Percentiles rank a stretch among this genome's conserved stretches.
phyloP scores from a whole-genome alignment of 2,113 vertebrate genomes.

The Hystrix brachyura region DNA sequence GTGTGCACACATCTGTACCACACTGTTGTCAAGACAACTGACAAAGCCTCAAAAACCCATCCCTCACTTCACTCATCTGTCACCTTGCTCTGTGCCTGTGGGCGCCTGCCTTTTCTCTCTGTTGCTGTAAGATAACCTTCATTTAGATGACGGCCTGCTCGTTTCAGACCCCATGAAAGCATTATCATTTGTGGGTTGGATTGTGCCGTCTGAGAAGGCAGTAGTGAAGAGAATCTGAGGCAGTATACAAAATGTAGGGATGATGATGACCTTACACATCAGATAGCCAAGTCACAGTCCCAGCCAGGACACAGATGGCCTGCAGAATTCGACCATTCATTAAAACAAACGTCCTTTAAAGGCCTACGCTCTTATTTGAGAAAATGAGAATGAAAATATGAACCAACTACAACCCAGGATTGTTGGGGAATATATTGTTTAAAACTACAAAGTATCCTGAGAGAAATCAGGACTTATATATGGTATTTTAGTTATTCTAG shows the following conservation, averaged over 20 bases:
- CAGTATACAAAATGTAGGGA: not conserved
- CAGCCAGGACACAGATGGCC: not conserved
- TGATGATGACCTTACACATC: not conserved
- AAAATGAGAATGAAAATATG: not conserved
- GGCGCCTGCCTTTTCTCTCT: constrained; percentile 15
- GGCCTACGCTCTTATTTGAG: not conserved
- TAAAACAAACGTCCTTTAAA: not conserved
- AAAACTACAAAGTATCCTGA: constrained; percentile 12
- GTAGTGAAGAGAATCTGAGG: not conserved
- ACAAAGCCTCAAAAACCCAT: constrained; percentile 19
- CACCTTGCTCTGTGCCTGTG: constrained; percentile 17
- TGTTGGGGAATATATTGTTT: not conserved
- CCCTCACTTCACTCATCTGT: constrained; percentile 45
- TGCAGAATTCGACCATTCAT: not conserved
- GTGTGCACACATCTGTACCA: constrained; percentile 43
- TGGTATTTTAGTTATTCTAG: constrained; percentile 23
- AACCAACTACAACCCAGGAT: not conserved
- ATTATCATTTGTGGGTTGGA: not conserved
- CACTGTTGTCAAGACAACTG: constrained; percentile 74
- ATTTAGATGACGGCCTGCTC: constrained; percentile 12
- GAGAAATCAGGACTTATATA: not conserved
- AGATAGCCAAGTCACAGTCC: not conserved
- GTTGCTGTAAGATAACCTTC: constrained; percentile 9
- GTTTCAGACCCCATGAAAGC: not conserved
- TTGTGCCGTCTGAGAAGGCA: not conserved